Evolutionary conservation across 2,888 invertebrate species (phyloP).

Genomic region (Tetrapedia diversipes): DNA sequence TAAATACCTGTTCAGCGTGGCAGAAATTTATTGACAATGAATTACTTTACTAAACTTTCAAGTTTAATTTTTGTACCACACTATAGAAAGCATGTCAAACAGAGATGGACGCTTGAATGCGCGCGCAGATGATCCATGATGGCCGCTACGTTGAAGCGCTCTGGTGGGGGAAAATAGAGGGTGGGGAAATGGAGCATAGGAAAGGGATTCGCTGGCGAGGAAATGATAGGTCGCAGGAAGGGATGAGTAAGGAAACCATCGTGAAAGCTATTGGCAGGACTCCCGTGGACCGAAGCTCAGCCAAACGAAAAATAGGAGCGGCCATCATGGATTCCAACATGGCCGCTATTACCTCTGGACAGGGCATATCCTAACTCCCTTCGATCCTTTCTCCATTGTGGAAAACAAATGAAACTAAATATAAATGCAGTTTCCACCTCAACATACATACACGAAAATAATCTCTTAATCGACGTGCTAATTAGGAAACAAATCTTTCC

Average conservation of each 20-base stretch:
- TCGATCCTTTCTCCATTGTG: constrained; percentile 3
- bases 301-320: constrained; percentile 72
- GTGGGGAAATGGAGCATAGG: constrained; percentile 31
- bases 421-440: neutral
- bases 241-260: constrained; percentile 71
- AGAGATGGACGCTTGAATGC: constrained; percentile 59
- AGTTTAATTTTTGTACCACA: constrained; percentile 4
- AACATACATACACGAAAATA: neutral
- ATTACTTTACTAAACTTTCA: neutral
- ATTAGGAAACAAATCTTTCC: too few relatives aligned
- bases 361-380: constrained; percentile 37
- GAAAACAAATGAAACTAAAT: constrained; percentile 6
- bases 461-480: too few relatives aligned
- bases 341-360: constrained; percentile 67
- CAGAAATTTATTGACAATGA: neutral
- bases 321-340: constrained; percentile 81
- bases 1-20: neutral
- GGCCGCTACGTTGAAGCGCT: constrained; percentile 71
- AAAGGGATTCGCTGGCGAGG: constrained; percentile 64
- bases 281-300: constrained; percentile 74
- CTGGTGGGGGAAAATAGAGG: constrained; percentile 20
- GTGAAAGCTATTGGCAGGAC: constrained; percentile 76
- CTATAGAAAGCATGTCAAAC: neutral
- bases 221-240: constrained; percentile 67
- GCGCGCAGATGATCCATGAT: constrained; percentile 78